Conservation (phyloP, 2,113 vertebrate genomes). For the Vulpes vulpes region DNA sequence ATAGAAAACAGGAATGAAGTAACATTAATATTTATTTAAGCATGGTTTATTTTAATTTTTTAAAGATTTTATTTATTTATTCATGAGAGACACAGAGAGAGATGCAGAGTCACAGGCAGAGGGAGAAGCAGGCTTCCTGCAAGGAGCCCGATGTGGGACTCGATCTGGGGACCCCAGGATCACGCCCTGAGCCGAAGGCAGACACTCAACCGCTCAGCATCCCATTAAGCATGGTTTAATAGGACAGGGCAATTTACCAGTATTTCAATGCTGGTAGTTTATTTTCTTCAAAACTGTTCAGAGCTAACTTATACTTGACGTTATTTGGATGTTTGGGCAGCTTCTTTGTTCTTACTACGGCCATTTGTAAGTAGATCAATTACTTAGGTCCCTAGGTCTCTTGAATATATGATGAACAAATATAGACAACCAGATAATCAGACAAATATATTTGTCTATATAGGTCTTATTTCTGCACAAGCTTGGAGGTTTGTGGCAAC, state of each 20-base stretch:
- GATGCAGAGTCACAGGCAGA: too few species aligned
- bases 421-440: slow-evolving; percentile 4
- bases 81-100: too few species aligned
- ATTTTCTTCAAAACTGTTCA: slow-evolving; percentile 48
- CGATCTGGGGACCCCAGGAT: too few species aligned
- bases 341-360: background rate
- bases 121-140: too few species aligned
- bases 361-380: slow-evolving; percentile 51
- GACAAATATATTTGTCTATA: background rate
- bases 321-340: slow-evolving; percentile 17
- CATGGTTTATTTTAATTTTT: background rate
- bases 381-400: background rate
- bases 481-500: background rate
- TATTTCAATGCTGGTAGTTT: background rate
- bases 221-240: background rate
- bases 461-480: background rate
- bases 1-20: background rate
- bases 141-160: too few species aligned
- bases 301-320: background rate
- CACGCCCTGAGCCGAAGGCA: too few species aligned
- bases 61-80: too few species aligned
- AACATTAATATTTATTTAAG: slow-evolving; percentile 21
- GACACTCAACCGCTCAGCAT: too few species aligned
- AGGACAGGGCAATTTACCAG: background rate
- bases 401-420: slow-evolving; percentile 12